Percentiles rank a stretch among this genome's conserved stretches.
Evolutionary conservation across 2,113 vertebrate species (phyloP).

Genomic region (Felis catus): F.catus_Fca126_mat1.0 CM031423.1:14848501-14849000

Average conservation of each 20-base stretch:
- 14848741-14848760: neutral
- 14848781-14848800: neutral
- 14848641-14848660: neutral
- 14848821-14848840: neutral
- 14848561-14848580: neutral
- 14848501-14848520: neutral
- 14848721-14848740: neutral
- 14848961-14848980: constrained; percentile 14
- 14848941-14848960: neutral
- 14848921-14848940: neutral
- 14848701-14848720: neutral
- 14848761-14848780: neutral
- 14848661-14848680: neutral
- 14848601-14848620: neutral
- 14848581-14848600: neutral
- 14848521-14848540: neutral
- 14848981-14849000: neutral
- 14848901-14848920: neutral
- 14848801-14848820: neutral
- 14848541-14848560: neutral
- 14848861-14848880: neutral
- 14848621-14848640: constrained; percentile 6
- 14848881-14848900: neutral
- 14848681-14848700: neutral
- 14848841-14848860: neutral